These are phyloP conservation scores for Phania funesta DNA, from an alignment of 2,888 invertebrate species.

Conservation along the genomic window DNA sequence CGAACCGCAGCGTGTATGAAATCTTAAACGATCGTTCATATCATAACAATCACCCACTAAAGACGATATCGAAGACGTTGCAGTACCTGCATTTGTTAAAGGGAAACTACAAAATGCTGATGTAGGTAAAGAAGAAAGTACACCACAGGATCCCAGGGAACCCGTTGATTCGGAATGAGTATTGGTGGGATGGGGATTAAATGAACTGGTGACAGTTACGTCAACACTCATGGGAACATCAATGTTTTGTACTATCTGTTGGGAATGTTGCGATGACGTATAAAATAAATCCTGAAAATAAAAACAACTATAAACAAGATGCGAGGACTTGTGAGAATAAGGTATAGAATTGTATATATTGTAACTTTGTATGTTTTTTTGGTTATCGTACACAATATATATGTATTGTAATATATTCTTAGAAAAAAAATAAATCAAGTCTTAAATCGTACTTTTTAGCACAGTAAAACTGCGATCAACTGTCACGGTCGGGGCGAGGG, in stretches of 20 bases:
- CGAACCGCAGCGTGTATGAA: slow-evolving; percentile 93
- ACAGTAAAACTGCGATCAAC: too few relatives aligned
- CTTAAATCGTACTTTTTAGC: too few relatives aligned
- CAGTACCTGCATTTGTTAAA: slow-evolving; percentile 42
- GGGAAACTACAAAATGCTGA: slow-evolving; percentile 58
- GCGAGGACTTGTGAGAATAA: too few relatives aligned
- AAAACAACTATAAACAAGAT: too few relatives aligned
- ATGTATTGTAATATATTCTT: too few relatives aligned
- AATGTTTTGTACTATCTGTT: slow-evolving; percentile 76
- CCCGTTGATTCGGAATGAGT: slow-evolving; percentile 52
- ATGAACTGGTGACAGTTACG: slow-evolving; percentile 72
- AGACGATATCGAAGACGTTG: slow-evolving; percentile 58
- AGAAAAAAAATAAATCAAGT: too few relatives aligned
- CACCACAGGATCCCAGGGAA: slow-evolving; percentile 51
- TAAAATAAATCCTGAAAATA: slow-evolving; percentile 70
- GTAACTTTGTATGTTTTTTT: too few relatives aligned
- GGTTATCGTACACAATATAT: too few relatives aligned
- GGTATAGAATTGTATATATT: too few relatives aligned
- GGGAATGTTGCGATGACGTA: slow-evolving; percentile 63
- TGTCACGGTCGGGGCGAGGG: too few relatives aligned
- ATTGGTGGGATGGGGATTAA: slow-evolving; percentile 45
- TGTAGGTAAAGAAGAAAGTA: slow-evolving; percentile 51
- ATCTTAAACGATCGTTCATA: slow-evolving; percentile 85
- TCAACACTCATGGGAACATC: slow-evolving; percentile 79
- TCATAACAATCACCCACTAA: slow-evolving; percentile 75